Base-by-base conservation (phyloP, 2,888 invertebrate genomes). In the Lordiphosa andalusiaca region DNA sequence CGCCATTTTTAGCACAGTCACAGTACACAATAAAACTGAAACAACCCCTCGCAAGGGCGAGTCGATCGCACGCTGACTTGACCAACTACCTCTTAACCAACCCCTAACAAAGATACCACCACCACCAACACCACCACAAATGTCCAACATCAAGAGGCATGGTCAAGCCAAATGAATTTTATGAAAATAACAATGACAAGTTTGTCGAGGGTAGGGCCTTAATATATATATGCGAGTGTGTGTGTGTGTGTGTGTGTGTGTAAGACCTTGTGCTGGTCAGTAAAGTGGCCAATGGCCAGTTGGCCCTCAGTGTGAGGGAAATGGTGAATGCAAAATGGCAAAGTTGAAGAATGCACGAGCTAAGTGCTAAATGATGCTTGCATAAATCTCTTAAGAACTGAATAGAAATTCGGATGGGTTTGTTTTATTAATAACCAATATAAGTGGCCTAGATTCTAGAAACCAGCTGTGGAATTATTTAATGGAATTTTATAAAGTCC, bases 201-300 rank as follows among this genome's bases (percentile, higher is more conserved):
- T 30, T 25, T 49, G 42, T 33, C 40, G 30, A 42, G 57, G 47
- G 53, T 59, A 51, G 55, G 10, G 35, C 1, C 16, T 6, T n/a
- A 33, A 4, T 25, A 25, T 16, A 2, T 16, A n/a, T n/a, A n/a
- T n/a, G n/a, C n/a, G n/a, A n/a, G 30, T 51, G 39, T 44, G 35
- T 42, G 37, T 16, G 12, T 6, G 16, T 38, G 41, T 4, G 6
- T 6, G 23, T 44, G 35, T 36, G 35, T 30, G 39, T 7, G 6
- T 37, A 40, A 33, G 57, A 40, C 61, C 64, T 62, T 77, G 69
- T 67, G 61, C 78, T 74, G 74, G 82, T 71, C 80, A 83, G 61
- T 75, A 47, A 66, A 62, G 41, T 55, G 52, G 49, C 73, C 73
- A 73, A 73, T 73, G 52, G 59, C 52, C 50, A 54, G 6, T 12